Evolutionary conservation across 2,113 vertebrate species (phyloP), one percentile per base, ranked within the genome.

Genomic region (Chrysemys picta): DNA sequence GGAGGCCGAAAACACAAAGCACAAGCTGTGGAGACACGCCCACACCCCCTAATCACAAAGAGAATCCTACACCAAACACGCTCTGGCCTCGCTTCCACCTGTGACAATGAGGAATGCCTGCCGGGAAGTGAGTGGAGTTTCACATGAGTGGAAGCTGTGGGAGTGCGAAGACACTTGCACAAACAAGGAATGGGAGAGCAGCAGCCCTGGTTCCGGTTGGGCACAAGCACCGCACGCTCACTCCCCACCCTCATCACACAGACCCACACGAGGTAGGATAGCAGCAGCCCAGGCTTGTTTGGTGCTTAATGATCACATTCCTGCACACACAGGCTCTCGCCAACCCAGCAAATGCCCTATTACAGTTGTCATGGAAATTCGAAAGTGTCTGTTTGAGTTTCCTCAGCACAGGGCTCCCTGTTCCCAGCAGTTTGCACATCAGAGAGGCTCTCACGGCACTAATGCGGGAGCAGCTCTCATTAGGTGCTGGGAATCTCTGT

Each of bases 301-400:
- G 0, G 6, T 2, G 87, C 87, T 79, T 3, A 16, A 1, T 0
- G 31, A 78, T 78, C 6, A 0, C 10, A 0, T 86, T 56, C 82
- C 65, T 6, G 80, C 45, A 1, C 93, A 42, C 35, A 31, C 87
- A 0, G 3, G 49, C 0, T 1, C 85, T 85, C 86, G 92, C 86
- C 25, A 27, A 22, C 42, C 82, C 22, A 8, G 76, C 94, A 27
- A 82, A 78, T 62, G 14, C 88, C 92, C 93, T 78, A 4, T 76
- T 82, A 14, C 88, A 45, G 93, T 72, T 87, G 88, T 56, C 95
- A 82, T 72, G 85, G 97, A 89, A 87, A 89, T 90, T 25, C 1
- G 93, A 76, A 47, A 85, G 88, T 62, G 76, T 65, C 94, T 96
- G 91, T 82, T 56, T 4, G 90, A 75, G 94, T 82, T 87, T 83